Base-by-base conservation (phyloP, 2,888 invertebrate genomes). In the Aspidiotus destructor region DNA sequence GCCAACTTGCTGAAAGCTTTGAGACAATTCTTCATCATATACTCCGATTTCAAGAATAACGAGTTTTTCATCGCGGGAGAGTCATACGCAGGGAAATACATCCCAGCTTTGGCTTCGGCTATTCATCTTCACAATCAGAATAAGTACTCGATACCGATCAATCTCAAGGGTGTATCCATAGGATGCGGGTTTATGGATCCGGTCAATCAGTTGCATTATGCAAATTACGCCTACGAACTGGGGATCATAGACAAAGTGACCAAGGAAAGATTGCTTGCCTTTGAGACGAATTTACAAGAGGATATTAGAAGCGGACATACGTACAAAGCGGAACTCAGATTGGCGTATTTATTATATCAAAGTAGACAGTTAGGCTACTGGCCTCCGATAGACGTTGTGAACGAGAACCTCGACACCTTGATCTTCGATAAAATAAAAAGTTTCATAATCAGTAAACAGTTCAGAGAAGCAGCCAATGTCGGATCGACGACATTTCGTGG, bases 41-140 rank as follows among this genome's bases (percentile, higher is more conserved):
- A 93, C 76, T 86, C 88, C 0, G 85, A 90, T 73, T 79, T 87
- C 41, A 84, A 84, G 74, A 75, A 79, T 0, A 87, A 86, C 74
- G 86, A 87, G 62, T 93, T 96, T 77, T 95, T 85, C 79, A 84
- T 92, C 0, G 86, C 90, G 0, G 95, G 95, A 1, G 94, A 95
- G 79, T 92, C 91, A 0, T 93, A 93, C 75, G 92, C 85, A 57
- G 93, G 93, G 0, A 86, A 86, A 76, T 86, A 86, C 75, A 83
- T 86, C 0, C 94, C 94, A 1, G 88, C 92, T 0, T 77, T 89
- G 64, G 83, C 85, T 0, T 85, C 87, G 75, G 84, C 86, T 0
- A 89, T 90, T 69, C 84, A 87, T 73, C 81, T 1, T 71, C 74
- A 2, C 10, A 58, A 58, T 13, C n/a, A 55, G 5, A 16, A n/a